Evolutionary conservation across 1,140 invertebrate species (phyloP).

Genomic region (Euura saliciscinereae): DNA sequence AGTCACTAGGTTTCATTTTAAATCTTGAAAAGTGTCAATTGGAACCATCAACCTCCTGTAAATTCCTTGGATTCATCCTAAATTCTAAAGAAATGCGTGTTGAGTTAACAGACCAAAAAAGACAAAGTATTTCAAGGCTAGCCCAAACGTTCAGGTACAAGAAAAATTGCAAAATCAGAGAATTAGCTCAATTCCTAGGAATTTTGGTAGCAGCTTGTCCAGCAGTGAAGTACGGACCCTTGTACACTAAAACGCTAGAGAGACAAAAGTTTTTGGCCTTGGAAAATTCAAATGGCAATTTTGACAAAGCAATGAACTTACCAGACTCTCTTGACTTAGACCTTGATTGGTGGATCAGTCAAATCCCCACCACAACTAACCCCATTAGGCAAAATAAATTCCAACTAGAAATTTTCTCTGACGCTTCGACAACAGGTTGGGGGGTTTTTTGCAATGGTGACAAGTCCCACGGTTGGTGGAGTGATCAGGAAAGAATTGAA

Average conservation of each 20-base stretch:
- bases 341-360: not conserved
- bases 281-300: too few relatives aligned
- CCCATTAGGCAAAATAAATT: not conserved
- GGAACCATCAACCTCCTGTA: conserved; percentile 17
- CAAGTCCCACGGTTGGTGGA: conserved; percentile 17
- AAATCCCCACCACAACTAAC: not conserved
- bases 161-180: conserved; percentile 24
- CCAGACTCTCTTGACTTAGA: not conserved
- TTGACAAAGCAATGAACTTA: not conserved
- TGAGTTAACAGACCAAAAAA: conserved; percentile 11
- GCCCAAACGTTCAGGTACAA: too few relatives aligned
- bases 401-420: conserved; percentile 17
- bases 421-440: not conserved
- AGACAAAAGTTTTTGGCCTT: conserved; percentile 21
- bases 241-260: conserved; percentile 17
- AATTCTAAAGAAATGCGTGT: not conserved
- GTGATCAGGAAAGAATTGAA: conserved; percentile 7
- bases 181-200: conserved; percentile 31
- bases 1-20: too few relatives aligned
- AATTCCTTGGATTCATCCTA: too few relatives aligned
- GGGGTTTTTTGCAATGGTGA: not conserved
- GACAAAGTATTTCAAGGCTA: too few relatives aligned
- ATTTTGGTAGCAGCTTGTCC: too few relatives aligned
- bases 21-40: conserved; percentile 19
- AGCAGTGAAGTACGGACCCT: too few relatives aligned